Percentiles rank a stretch among this genome's conserved stretches.
These are phyloP conservation scores for Scolopax mira DNA, from an alignment of 2,113 vertebrate species.

Conservation along the genomic window DNA sequence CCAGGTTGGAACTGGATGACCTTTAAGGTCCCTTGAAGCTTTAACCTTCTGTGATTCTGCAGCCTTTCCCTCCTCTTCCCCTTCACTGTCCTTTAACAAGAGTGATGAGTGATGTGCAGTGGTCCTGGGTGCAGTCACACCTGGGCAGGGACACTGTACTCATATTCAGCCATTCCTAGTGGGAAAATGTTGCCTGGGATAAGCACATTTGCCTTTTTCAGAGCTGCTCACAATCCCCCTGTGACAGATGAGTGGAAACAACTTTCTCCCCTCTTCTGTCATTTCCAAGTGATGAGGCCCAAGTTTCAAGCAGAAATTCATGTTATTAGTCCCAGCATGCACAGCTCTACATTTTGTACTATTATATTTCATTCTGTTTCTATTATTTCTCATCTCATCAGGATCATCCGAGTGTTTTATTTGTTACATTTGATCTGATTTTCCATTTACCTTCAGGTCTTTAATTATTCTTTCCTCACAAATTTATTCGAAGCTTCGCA, in stretches of 20 bases:
- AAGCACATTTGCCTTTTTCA: neutral
- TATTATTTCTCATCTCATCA: neutral
- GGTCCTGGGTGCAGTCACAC: neutral
- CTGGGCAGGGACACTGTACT: neutral
- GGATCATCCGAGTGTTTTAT: slow-evolving; percentile 41
- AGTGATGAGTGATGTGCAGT: neutral
- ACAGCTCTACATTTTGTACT: slow-evolving; percentile 25
- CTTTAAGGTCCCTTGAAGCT: no score
- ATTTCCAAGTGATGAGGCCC: slow-evolving; percentile 36
- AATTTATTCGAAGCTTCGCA: slow-evolving; percentile 31
- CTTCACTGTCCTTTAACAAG: fast-evolving
- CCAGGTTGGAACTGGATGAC: no score
- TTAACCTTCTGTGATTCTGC: no score
- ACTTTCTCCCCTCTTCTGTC: neutral
- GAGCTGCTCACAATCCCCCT: neutral
- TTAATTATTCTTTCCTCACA: slow-evolving; percentile 47
- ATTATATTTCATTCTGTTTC: slow-evolving; percentile 15
- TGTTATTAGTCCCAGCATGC: neutral
- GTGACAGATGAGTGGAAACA: neutral
- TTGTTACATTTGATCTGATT: slow-evolving; percentile 45
- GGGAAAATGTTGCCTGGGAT: neutral
- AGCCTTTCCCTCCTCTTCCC: neutral
- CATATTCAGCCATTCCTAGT: neutral
- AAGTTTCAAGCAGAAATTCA: neutral
- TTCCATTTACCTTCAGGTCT: slow-evolving; percentile 56